These are phyloP conservation scores for Cryptus viduatorius DNA, from an alignment of 2,888 invertebrate genomes.

Conservation along the genomic window DNA sequence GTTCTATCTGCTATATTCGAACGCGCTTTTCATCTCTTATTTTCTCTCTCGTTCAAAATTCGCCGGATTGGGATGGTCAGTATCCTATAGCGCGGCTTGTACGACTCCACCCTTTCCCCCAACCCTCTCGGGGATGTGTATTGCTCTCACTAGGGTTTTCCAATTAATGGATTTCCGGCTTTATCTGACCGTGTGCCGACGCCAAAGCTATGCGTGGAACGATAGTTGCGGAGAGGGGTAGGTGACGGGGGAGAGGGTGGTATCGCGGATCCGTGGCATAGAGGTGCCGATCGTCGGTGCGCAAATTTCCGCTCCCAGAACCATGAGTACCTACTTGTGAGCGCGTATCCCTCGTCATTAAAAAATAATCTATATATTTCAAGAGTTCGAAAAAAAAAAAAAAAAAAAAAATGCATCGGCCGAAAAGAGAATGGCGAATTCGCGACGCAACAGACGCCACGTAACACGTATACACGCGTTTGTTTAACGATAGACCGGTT, in stretches of 20 bases:
- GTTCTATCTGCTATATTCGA: constrained; percentile 16
- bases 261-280: not conserved
- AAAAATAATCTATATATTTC: constrained; percentile 19
- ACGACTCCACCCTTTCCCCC: not conserved
- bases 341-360: constrained; percentile 37
- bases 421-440: not conserved
- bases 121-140: constrained; percentile 40
- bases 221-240: not conserved
- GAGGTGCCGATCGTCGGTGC: constrained; percentile 72
- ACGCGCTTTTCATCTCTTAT: constrained; percentile 43
- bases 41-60: constrained; percentile 7
- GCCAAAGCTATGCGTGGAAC: constrained; percentile 9
- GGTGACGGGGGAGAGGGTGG: not conserved
- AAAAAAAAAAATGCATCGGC: not conserved
- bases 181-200: constrained; percentile 74
- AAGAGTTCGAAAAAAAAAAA: constrained; percentile 17
- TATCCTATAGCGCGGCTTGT: not conserved
- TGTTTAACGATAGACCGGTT: not conserved
- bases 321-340: constrained; percentile 69
- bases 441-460: not conserved
- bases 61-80: not conserved
- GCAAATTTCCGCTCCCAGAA: constrained; percentile 75
- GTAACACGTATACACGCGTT: not conserved
- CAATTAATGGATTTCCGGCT: constrained; percentile 83
- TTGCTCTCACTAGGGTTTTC: constrained; percentile 78